Evolutionary conservation across 2,797 vertebrate genomes (phyloP).

Genomic region (Bovichtus diacanthus): DNA sequence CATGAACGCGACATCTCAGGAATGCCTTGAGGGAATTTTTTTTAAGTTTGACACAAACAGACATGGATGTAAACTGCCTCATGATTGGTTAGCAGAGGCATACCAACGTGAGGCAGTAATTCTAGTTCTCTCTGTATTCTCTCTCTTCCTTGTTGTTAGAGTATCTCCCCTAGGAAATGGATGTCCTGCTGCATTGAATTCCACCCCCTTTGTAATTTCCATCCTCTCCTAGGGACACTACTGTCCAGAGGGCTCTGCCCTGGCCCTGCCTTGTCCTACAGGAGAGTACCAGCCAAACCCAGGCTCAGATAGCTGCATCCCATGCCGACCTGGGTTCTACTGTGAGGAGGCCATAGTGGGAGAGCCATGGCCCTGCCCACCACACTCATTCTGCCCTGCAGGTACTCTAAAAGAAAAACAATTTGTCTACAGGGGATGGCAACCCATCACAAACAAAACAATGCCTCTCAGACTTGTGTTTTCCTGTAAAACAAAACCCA

Average conservation of each 20-base stretch:
- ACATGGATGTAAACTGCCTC: no score
- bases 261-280: slow-evolving; percentile 86
- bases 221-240: slow-evolving; percentile 88
- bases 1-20: no score
- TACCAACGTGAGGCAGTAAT: no score
- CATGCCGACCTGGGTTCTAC: slow-evolving; percentile 91
- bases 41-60: no score
- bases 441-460: background rate
- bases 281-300: slow-evolving; percentile 91
- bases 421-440: background rate
- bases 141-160: background rate
- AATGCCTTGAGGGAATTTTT: no score
- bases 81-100: no score
- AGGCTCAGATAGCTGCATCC: slow-evolving; percentile 87
- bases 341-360: slow-evolving; percentile 89
- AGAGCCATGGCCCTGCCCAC: slow-evolving; percentile 87
- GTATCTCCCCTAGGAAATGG: slow-evolving; percentile 3
- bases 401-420: slow-evolving; percentile 65
- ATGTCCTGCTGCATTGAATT: no score
- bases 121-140: background rate
- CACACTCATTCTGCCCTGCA: slow-evolving; percentile 90
- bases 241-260: slow-evolving; percentile 85
- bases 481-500: background rate
- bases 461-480: background rate
- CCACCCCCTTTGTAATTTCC: slow-evolving; percentile 3